Evolutionary conservation across 2,113 vertebrate genomes (phyloP).

Genomic region (Neodon shergylaensis): DNA sequence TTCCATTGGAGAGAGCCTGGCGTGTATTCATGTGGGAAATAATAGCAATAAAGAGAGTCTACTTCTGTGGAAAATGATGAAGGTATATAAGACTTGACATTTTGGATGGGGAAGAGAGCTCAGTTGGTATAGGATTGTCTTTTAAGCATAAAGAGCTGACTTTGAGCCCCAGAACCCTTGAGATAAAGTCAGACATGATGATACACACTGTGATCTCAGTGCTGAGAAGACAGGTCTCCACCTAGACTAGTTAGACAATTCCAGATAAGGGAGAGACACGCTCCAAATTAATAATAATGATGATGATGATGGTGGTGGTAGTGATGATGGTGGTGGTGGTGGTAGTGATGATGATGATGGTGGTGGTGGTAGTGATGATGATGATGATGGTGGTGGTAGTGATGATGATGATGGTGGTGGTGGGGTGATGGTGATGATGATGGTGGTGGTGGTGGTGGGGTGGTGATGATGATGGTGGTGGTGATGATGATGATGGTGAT

Average conservation of each 20-base stretch:
- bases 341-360: no score
- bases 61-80: neutral
- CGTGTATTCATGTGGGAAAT: neutral
- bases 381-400: neutral
- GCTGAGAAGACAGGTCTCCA: neutral
- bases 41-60: neutral
- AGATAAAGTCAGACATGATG: neutral
- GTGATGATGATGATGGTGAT: rapidly evolving
- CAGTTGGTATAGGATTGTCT: neutral
- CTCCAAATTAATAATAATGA: no score
- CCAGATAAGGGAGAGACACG: neutral
- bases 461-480: no score
- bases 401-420: neutral
- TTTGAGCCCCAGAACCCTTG: no score
- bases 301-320: rapidly evolving
- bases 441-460: rapidly evolving
- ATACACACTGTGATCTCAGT: neutral
- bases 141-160: neutral
- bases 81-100: neutral
- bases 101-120: neutral
- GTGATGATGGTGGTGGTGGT: neutral
- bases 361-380: no score
- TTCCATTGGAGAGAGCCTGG: neutral
- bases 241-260: no score
- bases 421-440: no score